Percentiles rank a stretch among this genome's conserved stretches.
These are phyloP conservation scores for Drosophila anomalata DNA, from an alignment of 2,888 invertebrate species.

Conservation along the genomic window DNA sequence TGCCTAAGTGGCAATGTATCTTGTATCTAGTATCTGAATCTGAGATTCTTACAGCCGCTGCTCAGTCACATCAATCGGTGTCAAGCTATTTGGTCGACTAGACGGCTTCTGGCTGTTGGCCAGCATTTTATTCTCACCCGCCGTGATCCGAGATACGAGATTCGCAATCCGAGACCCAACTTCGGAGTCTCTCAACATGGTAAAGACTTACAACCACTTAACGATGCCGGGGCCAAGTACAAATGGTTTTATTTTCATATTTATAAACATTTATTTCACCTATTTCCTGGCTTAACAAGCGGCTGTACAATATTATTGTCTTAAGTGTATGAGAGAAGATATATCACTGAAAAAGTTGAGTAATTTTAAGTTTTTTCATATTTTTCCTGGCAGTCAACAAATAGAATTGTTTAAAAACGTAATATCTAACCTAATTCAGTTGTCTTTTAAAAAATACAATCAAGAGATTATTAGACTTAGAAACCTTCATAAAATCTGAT, in stretches of 20 bases:
- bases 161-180: not conserved
- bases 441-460: not conserved
- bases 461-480: not conserved
- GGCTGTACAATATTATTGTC: not conserved
- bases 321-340: not conserved
- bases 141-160: slow-evolving; percentile 28
- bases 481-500: not conserved
- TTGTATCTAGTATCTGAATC: slow-evolving; percentile 16
- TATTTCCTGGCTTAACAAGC: slow-evolving; percentile 18
- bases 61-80: slow-evolving; percentile 30
- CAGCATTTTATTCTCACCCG: slow-evolving; percentile 36
- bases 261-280: slow-evolving; percentile 5
- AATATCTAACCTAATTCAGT: not conserved
- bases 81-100: slow-evolving; percentile 28
- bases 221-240: slow-evolving; percentile 35
- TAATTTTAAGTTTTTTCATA: not conserved
- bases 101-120: slow-evolving; percentile 9
- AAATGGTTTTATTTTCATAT: slow-evolving; percentile 3
- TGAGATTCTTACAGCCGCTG: slow-evolving; percentile 7
- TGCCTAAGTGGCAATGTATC: slow-evolving; percentile 39
- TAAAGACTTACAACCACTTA: slow-evolving; percentile 26
- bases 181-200: slow-evolving; percentile 20
- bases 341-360: not conserved
- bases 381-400: not conserved
- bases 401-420: not conserved